Conservation (phyloP, 2,797 vertebrate species). For the Dallia pectoralis region DNA sequence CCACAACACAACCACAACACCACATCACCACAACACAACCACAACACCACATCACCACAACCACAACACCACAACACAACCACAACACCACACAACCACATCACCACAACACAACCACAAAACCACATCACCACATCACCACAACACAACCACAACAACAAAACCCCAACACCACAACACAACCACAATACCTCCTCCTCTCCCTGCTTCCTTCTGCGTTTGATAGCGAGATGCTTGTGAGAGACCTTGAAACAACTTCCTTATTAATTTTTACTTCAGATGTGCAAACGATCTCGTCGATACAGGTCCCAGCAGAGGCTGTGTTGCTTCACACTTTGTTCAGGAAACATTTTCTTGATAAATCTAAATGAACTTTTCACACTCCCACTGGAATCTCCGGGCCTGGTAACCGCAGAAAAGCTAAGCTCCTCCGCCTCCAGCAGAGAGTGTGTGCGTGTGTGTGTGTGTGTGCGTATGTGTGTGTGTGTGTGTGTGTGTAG, state of each 20-base stretch:
- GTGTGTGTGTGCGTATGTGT: not conserved
- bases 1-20: no score
- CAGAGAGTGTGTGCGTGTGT: not conserved
- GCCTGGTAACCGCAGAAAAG: constrained; percentile 72
- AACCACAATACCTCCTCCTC: constrained; percentile 27
- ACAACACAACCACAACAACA: no score
- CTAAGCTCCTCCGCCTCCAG: constrained; percentile 56
- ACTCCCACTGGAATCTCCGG: constrained; percentile 82
- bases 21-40: no score
- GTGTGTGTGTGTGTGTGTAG: not conserved
- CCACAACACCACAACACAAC: no score
- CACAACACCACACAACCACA: no score
- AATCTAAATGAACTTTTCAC: constrained; percentile 91
- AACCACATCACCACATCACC: no score
- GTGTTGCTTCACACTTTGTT: constrained; percentile 82
- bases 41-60: no score
- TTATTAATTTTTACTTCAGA: constrained; percentile 97
- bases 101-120: no score
- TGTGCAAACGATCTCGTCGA: constrained; percentile 90
- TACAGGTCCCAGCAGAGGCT: constrained; percentile 82
- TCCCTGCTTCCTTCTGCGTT: constrained; percentile 82
- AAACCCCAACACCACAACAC: no score
- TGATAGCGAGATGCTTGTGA: constrained; percentile 84
- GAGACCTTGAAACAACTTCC: constrained; percentile 85
- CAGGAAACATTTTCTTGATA: constrained; percentile 74